Conservation (phyloP, 2,888 invertebrate genomes). For the Cartodere bifasciata region DNA sequence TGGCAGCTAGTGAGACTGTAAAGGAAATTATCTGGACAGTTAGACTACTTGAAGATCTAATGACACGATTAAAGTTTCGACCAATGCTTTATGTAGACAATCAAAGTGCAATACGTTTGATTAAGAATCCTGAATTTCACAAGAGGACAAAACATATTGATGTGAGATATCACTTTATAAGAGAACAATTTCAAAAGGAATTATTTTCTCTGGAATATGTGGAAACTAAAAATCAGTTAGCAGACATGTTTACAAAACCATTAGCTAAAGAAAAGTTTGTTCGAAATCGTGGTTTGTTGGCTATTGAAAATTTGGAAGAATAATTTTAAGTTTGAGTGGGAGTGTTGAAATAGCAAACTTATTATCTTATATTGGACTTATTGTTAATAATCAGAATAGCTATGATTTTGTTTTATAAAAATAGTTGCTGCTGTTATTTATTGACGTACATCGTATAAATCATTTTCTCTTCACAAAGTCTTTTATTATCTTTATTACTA, state of each 20-base stretch:
- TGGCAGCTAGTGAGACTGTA: slow-evolving; percentile 19
- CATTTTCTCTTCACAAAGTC: too few relatives aligned
- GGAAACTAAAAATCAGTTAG: slow-evolving; percentile 4
- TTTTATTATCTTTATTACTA: too few relatives aligned
- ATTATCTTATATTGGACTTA: too few relatives aligned
- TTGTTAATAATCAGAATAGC: too few relatives aligned
- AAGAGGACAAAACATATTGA: slow-evolving; percentile 1
- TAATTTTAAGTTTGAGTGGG: slow-evolving; percentile 1
- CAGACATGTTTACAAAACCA: slow-evolving; percentile 6
- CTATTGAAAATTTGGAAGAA: slow-evolving; percentile 1
- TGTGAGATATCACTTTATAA: slow-evolving; percentile 1
- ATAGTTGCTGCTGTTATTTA: too few relatives aligned
- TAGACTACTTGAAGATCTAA: slow-evolving; percentile 1
- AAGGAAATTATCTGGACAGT: slow-evolving; percentile 2
- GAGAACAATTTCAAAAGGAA: slow-evolving; percentile 4
- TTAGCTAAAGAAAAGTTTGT: slow-evolving; percentile 2
- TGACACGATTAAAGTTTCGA: too few relatives aligned
- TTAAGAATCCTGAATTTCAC: neutral
- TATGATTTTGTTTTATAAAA: too few relatives aligned
- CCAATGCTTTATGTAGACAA: too few relatives aligned
- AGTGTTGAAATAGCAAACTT: too few relatives aligned
- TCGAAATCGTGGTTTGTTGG: neutral
- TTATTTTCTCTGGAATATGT: slow-evolving; percentile 3
- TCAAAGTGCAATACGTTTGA: too few relatives aligned
- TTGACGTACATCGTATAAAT: too few relatives aligned